phyloP scores from a whole-genome alignment of 2,888 invertebrate species.

The Dynastes hyllus region DNA sequence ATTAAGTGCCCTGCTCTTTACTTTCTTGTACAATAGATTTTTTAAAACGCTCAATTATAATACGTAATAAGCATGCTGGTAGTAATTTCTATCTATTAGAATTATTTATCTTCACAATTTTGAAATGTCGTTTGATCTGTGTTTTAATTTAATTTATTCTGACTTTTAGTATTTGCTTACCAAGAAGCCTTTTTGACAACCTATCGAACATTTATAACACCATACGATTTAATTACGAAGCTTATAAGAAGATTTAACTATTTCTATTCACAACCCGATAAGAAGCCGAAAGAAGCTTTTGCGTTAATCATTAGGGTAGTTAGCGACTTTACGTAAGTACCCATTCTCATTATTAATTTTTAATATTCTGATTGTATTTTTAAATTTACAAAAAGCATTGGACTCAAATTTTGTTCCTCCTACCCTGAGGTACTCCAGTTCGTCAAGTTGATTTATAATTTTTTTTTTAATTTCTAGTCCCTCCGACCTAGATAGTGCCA shows the following conservation, averaged over 20 bases:
- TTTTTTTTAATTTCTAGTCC: slow-evolving; percentile 74
- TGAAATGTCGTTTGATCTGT: not conserved
- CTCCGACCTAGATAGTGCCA: slow-evolving; percentile 86
- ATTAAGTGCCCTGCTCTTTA: too few relatives aligned
- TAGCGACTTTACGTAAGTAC: slow-evolving; percentile 94
- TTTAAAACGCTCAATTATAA: slow-evolving; percentile 30
- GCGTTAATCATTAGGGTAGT: slow-evolving; percentile 95
- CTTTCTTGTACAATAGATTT: not conserved
- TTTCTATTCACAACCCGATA: slow-evolving; percentile 82
- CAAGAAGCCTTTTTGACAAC: slow-evolving; percentile 99
- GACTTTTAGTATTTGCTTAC: slow-evolving; percentile 86
- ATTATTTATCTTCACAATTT: not conserved
- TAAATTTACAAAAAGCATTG: too few relatives aligned
- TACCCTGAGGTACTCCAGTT: too few relatives aligned
- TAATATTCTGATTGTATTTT: too few relatives aligned
- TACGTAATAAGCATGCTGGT: slow-evolving; percentile 15
- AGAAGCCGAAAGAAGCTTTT: slow-evolving; percentile 89
- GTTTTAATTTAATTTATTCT: slow-evolving; percentile 53
- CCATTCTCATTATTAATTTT: not conserved
- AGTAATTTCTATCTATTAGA: not conserved
- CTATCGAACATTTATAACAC: slow-evolving; percentile 95
- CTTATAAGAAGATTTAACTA: slow-evolving; percentile 86
- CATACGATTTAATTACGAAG: slow-evolving; percentile 89
- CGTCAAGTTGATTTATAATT: too few relatives aligned
- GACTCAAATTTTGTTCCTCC: too few relatives aligned